Evolutionary conservation across 2,113 vertebrate species (phyloP).

Genomic region (Brienomyrus longianalis): DNA sequence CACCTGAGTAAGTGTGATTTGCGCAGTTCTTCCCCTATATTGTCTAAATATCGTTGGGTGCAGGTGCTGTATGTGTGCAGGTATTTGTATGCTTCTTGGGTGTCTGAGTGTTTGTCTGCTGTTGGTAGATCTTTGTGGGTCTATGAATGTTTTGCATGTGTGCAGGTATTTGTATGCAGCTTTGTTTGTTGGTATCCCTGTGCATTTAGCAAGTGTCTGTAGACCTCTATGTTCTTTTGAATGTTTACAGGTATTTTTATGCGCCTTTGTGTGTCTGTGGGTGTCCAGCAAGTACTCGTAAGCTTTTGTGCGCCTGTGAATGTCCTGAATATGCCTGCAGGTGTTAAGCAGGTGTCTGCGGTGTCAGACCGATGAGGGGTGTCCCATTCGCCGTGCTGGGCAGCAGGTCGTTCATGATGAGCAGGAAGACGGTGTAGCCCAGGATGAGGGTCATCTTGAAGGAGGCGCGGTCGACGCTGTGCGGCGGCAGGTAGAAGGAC

Average conservation of each 20-base stretch:
- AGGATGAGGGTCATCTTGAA: constrained; percentile 72
- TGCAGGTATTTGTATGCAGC: neutral
- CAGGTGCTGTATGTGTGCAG: neutral
- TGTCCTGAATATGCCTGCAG: neutral
- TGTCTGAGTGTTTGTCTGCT: neutral
- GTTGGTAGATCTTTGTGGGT: neutral
- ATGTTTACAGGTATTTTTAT: neutral
- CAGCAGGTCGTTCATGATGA: constrained; percentile 70
- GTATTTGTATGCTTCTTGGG: neutral
- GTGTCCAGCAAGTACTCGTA: neutral
- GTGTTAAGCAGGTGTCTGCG: neutral
- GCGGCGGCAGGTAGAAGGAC: constrained; percentile 67
- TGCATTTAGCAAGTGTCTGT: neutral
- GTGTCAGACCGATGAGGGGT: constrained; percentile 61
- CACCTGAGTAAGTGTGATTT: neutral
- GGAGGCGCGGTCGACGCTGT: constrained; percentile 64
- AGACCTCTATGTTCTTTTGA: neutral
- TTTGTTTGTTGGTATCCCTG: neutral
- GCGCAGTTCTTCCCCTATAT: neutral
- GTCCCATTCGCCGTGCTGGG: constrained; percentile 70
- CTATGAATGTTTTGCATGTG: neutral
- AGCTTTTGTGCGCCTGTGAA: neutral
- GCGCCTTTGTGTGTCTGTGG: neutral
- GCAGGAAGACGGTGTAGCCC: constrained; percentile 67
- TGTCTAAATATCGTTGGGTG: neutral